Evolutionary conservation across 2,113 vertebrate genomes (phyloP), one percentile per base, ranked within the genome.

Genomic region (Nanorana parkeri): DNA sequence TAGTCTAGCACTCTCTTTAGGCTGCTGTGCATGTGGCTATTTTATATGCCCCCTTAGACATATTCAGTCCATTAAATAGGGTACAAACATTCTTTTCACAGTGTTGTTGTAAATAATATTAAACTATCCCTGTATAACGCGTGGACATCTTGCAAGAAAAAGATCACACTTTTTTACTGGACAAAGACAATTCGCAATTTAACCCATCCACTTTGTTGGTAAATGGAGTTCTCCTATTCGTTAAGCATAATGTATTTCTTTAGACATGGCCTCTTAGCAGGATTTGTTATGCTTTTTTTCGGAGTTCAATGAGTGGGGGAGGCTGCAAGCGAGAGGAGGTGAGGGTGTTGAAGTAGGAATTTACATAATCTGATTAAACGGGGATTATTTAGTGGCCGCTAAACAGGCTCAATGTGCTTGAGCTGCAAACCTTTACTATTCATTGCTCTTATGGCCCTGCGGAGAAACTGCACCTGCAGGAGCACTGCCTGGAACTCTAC

Each of bases 291-390:
- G 78, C 29, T 75, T 83, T 82, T 47, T 68, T 60, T 54, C 54
- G 68, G 51, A n/a, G n/a, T 83, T 83, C 17, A 68, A 24, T 76
- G 24, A 83, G 36, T 58, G 26, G 32, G 80, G 64, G 72, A 67
- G 28, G 58, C 51, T 67, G 71, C 66, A 79, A 73, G 72, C 61
- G 19, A 24, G 54, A 64, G 84, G 80, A 85, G 83, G 86, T 85
- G 85, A 84, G 86, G 89, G 88, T 84, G 82, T 63, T 96, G 94
- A 95, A 97, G 95, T 93, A 95, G 91, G 92, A 95, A 98, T 99
- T 99, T 97, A 93, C 98, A 99, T 99, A 99, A 99, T 98, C 97
- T 93, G 96, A 98, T 99, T 99, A 93, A 82, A 85, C 26, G 87
- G 77, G 95, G 97, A 98, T 99, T 98, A 94, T 91, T 90, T 89